phyloP scores from a whole-genome alignment of 2,797 vertebrate species.

The Hemibagrus guttatus region DNA sequence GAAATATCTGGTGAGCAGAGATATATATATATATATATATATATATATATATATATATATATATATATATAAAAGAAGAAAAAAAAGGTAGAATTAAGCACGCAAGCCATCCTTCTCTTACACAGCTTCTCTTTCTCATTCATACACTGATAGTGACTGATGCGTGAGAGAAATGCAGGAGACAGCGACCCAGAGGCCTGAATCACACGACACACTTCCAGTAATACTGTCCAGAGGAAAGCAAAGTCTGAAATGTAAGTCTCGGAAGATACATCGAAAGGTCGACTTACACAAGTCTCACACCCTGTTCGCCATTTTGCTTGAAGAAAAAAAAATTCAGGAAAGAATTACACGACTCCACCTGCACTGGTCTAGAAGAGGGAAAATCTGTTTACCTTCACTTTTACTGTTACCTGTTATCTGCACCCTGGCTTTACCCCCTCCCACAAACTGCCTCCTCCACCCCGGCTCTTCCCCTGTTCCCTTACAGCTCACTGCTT shows the following conservation, averaged over 20 bases:
- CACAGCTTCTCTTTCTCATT: background rate
- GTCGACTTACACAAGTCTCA: slow-evolving; percentile 49
- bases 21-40: too few relatives aligned
- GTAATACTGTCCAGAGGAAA: slow-evolving; percentile 33
- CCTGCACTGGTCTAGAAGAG: slow-evolving; percentile 1
- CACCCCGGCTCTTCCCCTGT: background rate
- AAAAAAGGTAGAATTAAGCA: background rate
- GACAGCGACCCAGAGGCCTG: background rate
- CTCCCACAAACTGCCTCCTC: background rate
- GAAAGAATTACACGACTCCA: slow-evolving; percentile 39
- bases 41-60: too few relatives aligned
- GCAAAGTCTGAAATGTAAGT: slow-evolving; percentile 43
- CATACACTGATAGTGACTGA: background rate
- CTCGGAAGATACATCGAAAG: slow-evolving; percentile 36
- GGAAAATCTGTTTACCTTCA: slow-evolving; percentile 11
- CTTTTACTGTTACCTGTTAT: slow-evolving; percentile 5
- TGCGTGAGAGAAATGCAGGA: slow-evolving; percentile 1
- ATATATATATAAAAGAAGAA: too few relatives aligned
- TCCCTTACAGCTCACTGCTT: slow-evolving; percentile 49
- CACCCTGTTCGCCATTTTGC: slow-evolving; percentile 71
- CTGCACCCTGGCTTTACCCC: slow-evolving; percentile 34
- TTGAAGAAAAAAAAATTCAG: slow-evolving; percentile 34
- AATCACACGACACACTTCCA: slow-evolving; percentile 22
- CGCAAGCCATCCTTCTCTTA: background rate
- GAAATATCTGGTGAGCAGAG: slow-evolving; percentile 1